Base-by-base conservation (phyloP, 2,797 vertebrate genomes). In the Microtus agrestis region DNA sequence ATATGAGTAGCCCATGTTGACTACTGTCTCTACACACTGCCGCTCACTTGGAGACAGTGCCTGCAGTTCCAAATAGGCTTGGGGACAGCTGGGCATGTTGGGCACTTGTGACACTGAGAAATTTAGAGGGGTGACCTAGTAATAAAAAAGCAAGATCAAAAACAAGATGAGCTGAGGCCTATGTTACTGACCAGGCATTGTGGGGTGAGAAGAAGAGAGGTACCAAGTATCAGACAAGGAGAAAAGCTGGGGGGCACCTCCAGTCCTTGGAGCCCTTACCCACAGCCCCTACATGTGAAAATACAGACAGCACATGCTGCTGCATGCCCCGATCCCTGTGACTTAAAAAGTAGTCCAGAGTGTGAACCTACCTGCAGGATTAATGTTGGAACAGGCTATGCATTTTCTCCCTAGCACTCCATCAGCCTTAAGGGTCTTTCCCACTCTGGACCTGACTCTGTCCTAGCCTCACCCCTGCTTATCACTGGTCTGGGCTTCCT, bases 1-100 rank as follows among this genome's bases (percentile, higher is more conserved):
- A 0, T 99, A 99, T 0, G 99, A 99, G 97, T 99, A 99, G 11
- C 99, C 99, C 99, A 99, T 99, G 98, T 98, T 98, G 96, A 99
- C 99, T 1, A 99, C 99, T 0, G 99, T 99, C 98, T 99, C 99
- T 93, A 99, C 98, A 77, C 99, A 99, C 94, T 99, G 99, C 31
- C 99, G 99, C 97, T 99, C 99, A 0, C 98, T 99, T 81, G 99
- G 98, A 0, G 99, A 99, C 93, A 99, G 99, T 54, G 97, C 98
- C 96, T 99, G 99, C 7, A 98, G 96, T 5, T 98, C 98, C 0
- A 94, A 80, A 63, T 97, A 97, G 13, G 93, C 95, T 92, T 96
- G 97, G 0, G 85, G 67, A 93, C 97, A 97, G 97, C 97, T 95
- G 65, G 94, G 92, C 91, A 89, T 98, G 87, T 43, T 98, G 98